These are phyloP conservation scores for Caenorhabditis japonica DNA, from an alignment of 2,888 invertebrate genomes.

Conservation along the genomic window DNA sequence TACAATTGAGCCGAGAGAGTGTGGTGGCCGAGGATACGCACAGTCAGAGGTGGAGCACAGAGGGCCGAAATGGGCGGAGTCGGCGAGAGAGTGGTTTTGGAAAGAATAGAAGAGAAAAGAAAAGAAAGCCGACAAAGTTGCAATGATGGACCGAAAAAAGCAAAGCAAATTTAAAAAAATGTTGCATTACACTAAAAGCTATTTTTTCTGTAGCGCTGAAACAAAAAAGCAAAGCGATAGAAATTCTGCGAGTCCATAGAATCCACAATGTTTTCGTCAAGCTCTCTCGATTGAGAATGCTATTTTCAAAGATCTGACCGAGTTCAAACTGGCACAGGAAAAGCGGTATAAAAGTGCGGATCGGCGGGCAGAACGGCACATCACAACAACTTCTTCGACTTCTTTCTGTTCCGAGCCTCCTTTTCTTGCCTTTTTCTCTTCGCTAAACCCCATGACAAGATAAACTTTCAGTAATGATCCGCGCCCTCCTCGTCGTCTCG, in stretches of 20 bases:
- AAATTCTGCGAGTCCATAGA: conserved; percentile 10
- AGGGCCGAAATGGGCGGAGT: conserved; percentile 23
- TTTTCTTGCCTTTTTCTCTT: not conserved
- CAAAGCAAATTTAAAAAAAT: conserved; percentile 15
- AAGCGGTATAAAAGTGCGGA: conserved; percentile 31
- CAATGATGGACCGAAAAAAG: conserved; percentile 10
- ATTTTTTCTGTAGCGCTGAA: conserved; percentile 14
- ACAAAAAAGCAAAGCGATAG: not conserved
- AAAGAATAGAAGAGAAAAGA: not conserved
- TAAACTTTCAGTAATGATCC: conserved; percentile 54
- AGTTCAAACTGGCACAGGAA: conserved; percentile 20
- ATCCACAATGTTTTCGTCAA: conserved; percentile 9
- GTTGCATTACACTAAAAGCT: conserved; percentile 33
- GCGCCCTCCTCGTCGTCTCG: conserved; percentile 52
- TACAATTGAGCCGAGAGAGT: conserved; percentile 23
- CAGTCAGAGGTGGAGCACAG: not conserved
- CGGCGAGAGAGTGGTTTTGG: conserved; percentile 26
- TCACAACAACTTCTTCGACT: conserved; percentile 3
- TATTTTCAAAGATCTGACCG: conserved; percentile 12
- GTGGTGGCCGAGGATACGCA: conserved; percentile 13
- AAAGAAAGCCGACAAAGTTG: conserved; percentile 7
- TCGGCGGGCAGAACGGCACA: not conserved
- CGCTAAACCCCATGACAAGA: not conserved
- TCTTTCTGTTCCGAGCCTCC: not conserved
- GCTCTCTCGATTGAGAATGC: conserved; percentile 1